Percentiles rank a stretch among this genome's conserved stretches.
Evolutionary conservation across 2,888 invertebrate genomes (phyloP).

Genomic region (Sylvicola cinctus): DNA sequence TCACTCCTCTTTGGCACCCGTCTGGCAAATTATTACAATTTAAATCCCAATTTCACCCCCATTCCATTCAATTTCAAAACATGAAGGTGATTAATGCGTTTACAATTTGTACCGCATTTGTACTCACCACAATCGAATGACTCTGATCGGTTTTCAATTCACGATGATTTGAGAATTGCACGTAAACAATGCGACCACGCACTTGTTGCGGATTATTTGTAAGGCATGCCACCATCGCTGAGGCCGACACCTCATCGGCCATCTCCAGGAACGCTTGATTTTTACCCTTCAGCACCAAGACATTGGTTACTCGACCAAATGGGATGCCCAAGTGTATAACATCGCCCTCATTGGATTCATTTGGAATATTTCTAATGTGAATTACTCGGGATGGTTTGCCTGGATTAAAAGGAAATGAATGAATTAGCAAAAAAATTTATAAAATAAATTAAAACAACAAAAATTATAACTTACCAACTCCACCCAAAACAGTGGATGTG

Average conservation of each 20-base stretch:
- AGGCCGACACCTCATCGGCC: slow-evolving; percentile 84
- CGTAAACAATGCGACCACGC: slow-evolving; percentile 88
- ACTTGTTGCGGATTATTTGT: slow-evolving; percentile 81
- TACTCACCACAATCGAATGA: slow-evolving; percentile 80
- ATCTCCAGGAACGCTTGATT: slow-evolving; percentile 98
- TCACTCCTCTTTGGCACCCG: no score
- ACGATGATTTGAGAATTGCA: slow-evolving; percentile 96
- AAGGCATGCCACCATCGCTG: slow-evolving; percentile 91
- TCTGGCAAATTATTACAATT: no score
- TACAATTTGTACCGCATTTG: no score
- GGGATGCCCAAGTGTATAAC: slow-evolving; percentile 93
- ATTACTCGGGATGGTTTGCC: slow-evolving; percentile 89
- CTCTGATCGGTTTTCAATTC: slow-evolving; percentile 96
- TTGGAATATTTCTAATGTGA: slow-evolving; percentile 96
- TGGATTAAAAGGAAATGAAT: slow-evolving; percentile 11
- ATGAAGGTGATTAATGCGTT: no score
- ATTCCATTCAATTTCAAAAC: no score
- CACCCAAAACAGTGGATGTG: slow-evolving; percentile 21
- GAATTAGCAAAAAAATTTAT: no score
- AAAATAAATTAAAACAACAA: no score
- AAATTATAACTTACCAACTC: slow-evolving; percentile 25
- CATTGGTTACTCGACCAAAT: slow-evolving; percentile 95
- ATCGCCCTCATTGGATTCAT: slow-evolving; percentile 92
- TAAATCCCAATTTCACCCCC: no score
- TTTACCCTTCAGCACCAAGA: slow-evolving; percentile 92